Evolutionary conservation across 2,888 invertebrate genomes (phyloP), one percentile per base, ranked within the genome.

Genomic region (Mesorhabditis spiculigera): DNA sequence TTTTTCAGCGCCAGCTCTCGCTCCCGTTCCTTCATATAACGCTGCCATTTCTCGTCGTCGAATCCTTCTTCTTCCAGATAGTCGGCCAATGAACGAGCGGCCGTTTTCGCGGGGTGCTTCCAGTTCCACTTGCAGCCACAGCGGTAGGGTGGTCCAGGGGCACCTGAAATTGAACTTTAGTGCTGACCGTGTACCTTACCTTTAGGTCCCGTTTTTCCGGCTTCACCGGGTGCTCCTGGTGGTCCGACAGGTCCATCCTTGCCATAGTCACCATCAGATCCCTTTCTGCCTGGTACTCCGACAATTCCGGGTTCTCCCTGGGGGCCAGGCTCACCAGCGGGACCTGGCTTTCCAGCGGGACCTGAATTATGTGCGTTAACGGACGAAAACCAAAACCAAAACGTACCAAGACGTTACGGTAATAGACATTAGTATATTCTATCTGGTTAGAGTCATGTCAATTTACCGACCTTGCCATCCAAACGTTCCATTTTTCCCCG

Each of bases 401-500:
- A n/a, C n/a, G n/a, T n/a, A n/a, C n/a, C n/a, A n/a, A n/a, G n/a
- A n/a, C n/a, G n/a, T n/a, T n/a, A n/a, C n/a, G n/a, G n/a, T n/a
- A n/a, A n/a, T n/a, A n/a, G n/a, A n/a, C n/a, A n/a, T n/a, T n/a
- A n/a, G n/a, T n/a, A n/a, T n/a, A n/a, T n/a, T n/a, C n/a, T n/a
- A n/a, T n/a, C n/a, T n/a, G n/a, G 28, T 28, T 28, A 28, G 28
- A 28, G 3, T 28, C 3, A 28, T 1, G 3, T 1, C 28, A 28
- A 28, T 28, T 28, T 28, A 28, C 28, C 3, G 28, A 28, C 58
- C 58, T 13, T 10, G 58, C 58, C 58, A 50, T 13, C 10, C 8
- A 50, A 50, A 50, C 58, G 58, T 74, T 28, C 75, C 76, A 43
- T 71, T 71, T 66, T 67, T 66, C 63, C 76, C 76, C 6, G 75